Conservation (phyloP, 2,113 vertebrate genomes). For the Halichoerus grypus region DNA sequence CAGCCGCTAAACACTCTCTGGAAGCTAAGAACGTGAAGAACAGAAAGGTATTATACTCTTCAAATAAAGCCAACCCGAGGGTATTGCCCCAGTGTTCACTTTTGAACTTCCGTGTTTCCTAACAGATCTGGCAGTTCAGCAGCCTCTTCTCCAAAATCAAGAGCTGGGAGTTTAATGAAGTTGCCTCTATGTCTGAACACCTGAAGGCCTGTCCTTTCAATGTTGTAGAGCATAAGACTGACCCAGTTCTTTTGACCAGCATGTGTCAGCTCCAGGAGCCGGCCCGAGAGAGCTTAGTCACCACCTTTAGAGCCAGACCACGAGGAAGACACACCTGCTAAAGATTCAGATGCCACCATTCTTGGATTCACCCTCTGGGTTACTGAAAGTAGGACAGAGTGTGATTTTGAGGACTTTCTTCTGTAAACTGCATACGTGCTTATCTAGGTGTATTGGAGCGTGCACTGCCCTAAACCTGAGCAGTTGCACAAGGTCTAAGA, state of each 20-base stretch:
- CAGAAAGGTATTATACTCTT: background rate
- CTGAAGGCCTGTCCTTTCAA: slow-evolving; percentile 94
- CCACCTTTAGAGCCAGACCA: slow-evolving; percentile 85
- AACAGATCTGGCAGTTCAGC: slow-evolving; percentile 95
- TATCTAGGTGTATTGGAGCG: background rate
- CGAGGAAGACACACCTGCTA: slow-evolving; percentile 62
- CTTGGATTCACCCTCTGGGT: background rate
- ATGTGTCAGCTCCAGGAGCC: slow-evolving; percentile 85
- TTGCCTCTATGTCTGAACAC: slow-evolving; percentile 92
- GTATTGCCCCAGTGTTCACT: background rate
- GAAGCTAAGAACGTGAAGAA: background rate
- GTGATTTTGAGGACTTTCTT: background rate
- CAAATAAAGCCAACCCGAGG: background rate
- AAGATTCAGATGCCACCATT: background rate
- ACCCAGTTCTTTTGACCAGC: slow-evolving; percentile 91
- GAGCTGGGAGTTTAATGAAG: slow-evolving; percentile 89
- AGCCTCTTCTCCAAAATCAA: slow-evolving; percentile 93
- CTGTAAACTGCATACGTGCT: background rate
- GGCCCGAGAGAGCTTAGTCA: slow-evolving; percentile 85
- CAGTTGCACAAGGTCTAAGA: background rate
- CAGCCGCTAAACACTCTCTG: background rate
- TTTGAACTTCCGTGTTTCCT: slow-evolving; percentile 51
- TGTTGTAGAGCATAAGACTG: slow-evolving; percentile 86
- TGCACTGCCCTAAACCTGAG: background rate
- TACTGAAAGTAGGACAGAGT: background rate